Base-by-base conservation (phyloP, 2,113 vertebrate genomes). In the Oncorhynchus kisutch region DNA sequence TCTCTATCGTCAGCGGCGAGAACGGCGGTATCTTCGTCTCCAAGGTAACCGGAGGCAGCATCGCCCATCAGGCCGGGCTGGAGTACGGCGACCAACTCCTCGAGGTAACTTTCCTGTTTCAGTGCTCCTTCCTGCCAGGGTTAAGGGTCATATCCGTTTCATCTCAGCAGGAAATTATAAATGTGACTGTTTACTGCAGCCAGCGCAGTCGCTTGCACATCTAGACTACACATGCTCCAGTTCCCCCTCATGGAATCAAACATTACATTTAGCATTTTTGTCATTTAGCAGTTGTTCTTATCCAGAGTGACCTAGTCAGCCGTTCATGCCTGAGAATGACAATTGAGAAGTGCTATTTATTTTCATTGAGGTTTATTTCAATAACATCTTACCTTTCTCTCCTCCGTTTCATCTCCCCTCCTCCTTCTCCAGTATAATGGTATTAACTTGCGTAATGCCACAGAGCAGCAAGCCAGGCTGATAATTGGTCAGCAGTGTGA, bases 401-500 rank as follows among this genome's bases (percentile, higher is more conserved):
- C 34, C 25, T 39, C 2, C 2, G 11, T 45, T 45, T 45, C 39
- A 45, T 45, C 39, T 12, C 9, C 39, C 9, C 39, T 45, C 9
- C 9, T 45, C 71, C 86, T 45, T 9, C 9, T 45, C 71, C 86
- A 99, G 98, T 99, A 94, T 86, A 99, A 99, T 51, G 98, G 98
- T 64, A 99, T 99, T 85, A 99, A 99, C 90, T 85, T 99, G 85
- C 93, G 98, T 64, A 99, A 96, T 5, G 98, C 98, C 13, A 99
- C 97, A 0, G 98, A 99, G 89, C 98, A 99, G 79, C 98, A 99
- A 75, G 98, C 98, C 14, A 95, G 97, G 1, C 93, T 99, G 48
- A 98, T 99, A 91, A 99, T 99, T 0, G 98, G 97, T 20, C 98
- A 99, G 90, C 97, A 98, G 88, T 98, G 97, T 0, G 97, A 99